Percentiles rank a stretch among this genome's conserved stretches.
Evolutionary conservation across 1,140 invertebrate genomes (phyloP).

Genomic region (Caenorhabditis brenneri): DNA sequence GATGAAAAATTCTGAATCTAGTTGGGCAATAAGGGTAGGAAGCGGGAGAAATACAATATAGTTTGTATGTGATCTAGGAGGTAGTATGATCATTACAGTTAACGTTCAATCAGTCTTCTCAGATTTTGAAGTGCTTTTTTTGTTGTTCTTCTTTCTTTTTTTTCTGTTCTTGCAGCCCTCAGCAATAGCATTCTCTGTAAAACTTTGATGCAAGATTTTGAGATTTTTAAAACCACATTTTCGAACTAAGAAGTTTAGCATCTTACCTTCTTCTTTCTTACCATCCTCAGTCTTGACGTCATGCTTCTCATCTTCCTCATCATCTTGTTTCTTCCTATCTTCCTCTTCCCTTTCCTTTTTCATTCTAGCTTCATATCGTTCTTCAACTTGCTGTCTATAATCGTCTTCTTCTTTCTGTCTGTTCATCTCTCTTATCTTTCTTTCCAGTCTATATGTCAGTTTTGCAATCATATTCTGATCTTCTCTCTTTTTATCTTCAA

Average conservation of each 20-base stretch:
- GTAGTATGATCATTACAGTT: no score
- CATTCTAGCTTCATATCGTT: slow-evolving; percentile 8
- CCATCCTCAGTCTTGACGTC: background rate
- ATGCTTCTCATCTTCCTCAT: no score
- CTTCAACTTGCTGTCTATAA: background rate
- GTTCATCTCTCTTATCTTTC: slow-evolving; percentile 10
- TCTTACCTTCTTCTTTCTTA: background rate
- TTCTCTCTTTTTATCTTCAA: background rate
- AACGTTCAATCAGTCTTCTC: no score
- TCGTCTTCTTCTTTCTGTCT: background rate
- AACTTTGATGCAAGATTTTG: no score
- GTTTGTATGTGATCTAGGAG: no score
- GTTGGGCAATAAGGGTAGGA: no score
- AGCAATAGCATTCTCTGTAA: background rate
- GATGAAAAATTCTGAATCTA: no score
- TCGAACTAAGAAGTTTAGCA: no score
- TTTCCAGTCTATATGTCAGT: background rate
- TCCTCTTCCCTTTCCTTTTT: background rate
- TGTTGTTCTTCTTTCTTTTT: background rate
- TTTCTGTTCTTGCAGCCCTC: background rate
- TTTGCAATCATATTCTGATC: background rate
- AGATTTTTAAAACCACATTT: no score
- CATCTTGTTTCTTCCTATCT: background rate
- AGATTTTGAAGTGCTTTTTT: background rate
- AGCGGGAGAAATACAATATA: no score